These are phyloP conservation scores for Crambe crambe DNA, from an alignment of 37 sponge, comb jelly and placozoan genomes.

Conservation along the genomic window DNA sequence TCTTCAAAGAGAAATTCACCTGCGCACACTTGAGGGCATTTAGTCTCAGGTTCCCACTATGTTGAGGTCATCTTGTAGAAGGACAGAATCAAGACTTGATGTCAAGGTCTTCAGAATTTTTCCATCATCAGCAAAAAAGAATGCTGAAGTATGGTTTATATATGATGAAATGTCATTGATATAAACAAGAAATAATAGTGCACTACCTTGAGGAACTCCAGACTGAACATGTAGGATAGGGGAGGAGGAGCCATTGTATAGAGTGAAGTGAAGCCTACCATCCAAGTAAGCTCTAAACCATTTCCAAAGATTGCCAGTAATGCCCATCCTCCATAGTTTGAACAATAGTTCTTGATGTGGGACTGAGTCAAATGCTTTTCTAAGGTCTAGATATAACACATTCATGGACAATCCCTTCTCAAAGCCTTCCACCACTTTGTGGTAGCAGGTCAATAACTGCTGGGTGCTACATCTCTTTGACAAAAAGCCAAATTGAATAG, in stretches of 20 bases:
- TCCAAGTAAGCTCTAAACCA: no score
- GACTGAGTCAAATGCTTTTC: no score
- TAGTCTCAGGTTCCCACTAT: conserved; percentile 5
- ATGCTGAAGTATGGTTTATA: background rate
- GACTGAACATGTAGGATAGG: background rate
- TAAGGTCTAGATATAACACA: no score
- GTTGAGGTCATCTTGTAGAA: background rate
- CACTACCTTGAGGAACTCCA: conserved; percentile 16
- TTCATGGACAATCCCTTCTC: background rate
- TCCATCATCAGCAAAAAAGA: conserved; percentile 19
- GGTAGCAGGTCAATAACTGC: conserved; percentile 5
- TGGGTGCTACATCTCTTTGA: conserved; percentile 1
- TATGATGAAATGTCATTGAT: conserved; percentile 7
- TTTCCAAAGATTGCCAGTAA: no score
- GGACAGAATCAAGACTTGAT: background rate
- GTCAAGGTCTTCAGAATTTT: background rate
- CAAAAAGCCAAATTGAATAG: conserved; percentile 22
- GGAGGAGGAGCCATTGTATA: background rate
- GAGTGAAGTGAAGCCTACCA: background rate
- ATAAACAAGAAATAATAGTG: conserved; percentile 22
- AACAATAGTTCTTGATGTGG: no score
- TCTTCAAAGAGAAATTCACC: background rate
- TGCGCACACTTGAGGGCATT: background rate
- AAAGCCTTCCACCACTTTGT: background rate
- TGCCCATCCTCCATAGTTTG: no score